These are phyloP conservation scores for Dicrostonyx torquatus DNA, from an alignment of 2,797 vertebrate species.

Conservation along the genomic window DNA sequence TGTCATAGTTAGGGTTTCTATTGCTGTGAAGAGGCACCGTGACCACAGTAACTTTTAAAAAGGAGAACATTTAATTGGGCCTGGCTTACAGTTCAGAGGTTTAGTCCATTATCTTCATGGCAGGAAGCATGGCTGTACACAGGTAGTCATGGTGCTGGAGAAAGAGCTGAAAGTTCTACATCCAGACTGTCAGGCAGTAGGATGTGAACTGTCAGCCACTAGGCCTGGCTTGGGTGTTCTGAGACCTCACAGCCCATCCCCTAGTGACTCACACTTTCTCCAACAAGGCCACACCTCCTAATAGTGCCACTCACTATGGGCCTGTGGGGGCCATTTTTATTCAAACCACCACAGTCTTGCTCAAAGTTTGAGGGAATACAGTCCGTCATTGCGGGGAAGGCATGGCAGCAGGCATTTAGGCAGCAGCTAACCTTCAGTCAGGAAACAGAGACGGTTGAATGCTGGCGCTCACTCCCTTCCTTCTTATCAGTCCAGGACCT, in stretches of 20 bases:
- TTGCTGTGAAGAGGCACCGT: neutral
- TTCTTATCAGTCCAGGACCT: neutral
- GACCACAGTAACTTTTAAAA: neutral
- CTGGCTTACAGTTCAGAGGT: neutral
- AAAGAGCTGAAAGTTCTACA: neutral
- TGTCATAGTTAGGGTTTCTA: neutral
- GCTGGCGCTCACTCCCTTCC: neutral
- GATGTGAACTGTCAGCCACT: neutral
- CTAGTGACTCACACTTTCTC: neutral
- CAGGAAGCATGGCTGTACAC: neutral
- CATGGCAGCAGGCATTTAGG: neutral
- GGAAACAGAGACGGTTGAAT: neutral
- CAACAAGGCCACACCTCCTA: neutral
- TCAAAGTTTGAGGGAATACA: neutral
- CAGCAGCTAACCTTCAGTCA: neutral
- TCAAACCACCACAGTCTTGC: neutral
- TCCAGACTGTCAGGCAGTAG: neutral
- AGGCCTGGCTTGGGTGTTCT: neutral
- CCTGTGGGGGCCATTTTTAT: neutral
- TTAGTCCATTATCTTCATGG: neutral
- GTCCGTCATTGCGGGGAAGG: neutral
- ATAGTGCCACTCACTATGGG: neutral
- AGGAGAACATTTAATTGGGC: neutral
- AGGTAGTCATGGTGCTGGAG: neutral
- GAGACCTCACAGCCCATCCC: neutral